Percentiles rank a stretch among this genome's conserved stretches.
Conservation (phyloP, 53 echinoderm and acorn worm species). For the Stichopus horrens region DNA sequence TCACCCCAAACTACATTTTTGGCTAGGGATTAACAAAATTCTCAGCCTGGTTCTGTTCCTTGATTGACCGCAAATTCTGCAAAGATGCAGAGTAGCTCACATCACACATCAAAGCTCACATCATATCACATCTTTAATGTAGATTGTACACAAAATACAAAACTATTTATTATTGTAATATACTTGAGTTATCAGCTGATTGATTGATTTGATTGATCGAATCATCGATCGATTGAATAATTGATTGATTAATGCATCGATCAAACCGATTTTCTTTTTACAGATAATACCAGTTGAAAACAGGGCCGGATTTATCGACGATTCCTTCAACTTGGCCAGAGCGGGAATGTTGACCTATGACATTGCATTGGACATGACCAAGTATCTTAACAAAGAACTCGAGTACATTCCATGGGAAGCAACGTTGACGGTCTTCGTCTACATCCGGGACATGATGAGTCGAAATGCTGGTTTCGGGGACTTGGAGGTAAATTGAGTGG, state of each 20-base stretch:
- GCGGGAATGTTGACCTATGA: conserved; percentile 67
- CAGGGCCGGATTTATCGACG: conserved; percentile 74
- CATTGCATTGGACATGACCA: conserved; percentile 70
- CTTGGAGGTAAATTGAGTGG: conserved; percentile 63
- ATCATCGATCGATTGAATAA: neutral
- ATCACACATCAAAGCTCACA: no score
- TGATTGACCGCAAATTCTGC: no score
- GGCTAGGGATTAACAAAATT: no score
- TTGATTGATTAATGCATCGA: neutral
- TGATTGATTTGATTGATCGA: no score
- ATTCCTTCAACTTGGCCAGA: conserved; percentile 78
- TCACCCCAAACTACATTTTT: no score
- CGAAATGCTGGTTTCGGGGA: conserved; percentile 74
- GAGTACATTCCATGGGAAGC: conserved; percentile 90
- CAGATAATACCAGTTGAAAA: conserved; percentile 70
- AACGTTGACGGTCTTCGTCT: conserved; percentile 59
- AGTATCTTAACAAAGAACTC: conserved; percentile 63
- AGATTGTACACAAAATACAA: no score
- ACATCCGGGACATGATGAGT: conserved; percentile 92
- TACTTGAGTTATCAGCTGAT: no score
- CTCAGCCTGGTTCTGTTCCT: no score
- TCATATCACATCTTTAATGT: no score
- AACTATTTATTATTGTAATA: no score
- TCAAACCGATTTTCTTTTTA: neutral
- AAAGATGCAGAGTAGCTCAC: no score